Conservation (phyloP, 2,888 invertebrate species). For the Clunio marinus region DNA sequence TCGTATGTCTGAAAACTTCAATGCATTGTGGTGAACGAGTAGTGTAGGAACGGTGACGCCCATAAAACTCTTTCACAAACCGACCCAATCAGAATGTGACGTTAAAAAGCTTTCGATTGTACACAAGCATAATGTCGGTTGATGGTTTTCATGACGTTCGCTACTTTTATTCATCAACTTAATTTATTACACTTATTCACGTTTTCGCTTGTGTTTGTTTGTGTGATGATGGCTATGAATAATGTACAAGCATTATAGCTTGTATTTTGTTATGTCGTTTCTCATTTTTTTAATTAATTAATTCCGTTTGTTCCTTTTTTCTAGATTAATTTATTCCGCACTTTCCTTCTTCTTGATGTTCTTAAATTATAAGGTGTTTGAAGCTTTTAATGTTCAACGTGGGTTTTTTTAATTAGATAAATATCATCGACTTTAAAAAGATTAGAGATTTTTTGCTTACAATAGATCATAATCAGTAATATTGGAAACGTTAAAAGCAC, state of each 20-base stretch:
- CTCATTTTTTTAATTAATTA: constrained; percentile 38
- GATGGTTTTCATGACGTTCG: background rate
- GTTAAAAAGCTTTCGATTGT: constrained; percentile 17
- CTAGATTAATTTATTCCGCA: background rate
- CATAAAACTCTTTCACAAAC: background rate
- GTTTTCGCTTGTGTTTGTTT: background rate
- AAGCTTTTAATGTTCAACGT: too few species aligned
- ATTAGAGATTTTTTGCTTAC: too few species aligned
- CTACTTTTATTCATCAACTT: background rate
- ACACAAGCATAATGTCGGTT: constrained; percentile 28
- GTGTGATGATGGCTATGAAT: constrained; percentile 30
- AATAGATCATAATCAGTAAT: too few species aligned
- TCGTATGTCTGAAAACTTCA: background rate
- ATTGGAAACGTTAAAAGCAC: too few species aligned
- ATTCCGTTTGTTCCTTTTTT: constrained; percentile 21
- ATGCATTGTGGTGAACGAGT: background rate
- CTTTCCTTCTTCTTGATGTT: background rate
- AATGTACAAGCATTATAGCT: constrained; percentile 31
- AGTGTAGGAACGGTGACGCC: constrained; percentile 14
- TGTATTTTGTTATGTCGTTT: constrained; percentile 33
- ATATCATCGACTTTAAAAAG: too few species aligned
- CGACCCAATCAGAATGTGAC: constrained; percentile 5
- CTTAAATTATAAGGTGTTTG: background rate
- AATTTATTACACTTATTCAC: constrained; percentile 6
- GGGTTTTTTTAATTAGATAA: too few species aligned